Evolutionary conservation across 2,888 invertebrate species (phyloP).

Genomic region (Polietes domitor): DNA sequence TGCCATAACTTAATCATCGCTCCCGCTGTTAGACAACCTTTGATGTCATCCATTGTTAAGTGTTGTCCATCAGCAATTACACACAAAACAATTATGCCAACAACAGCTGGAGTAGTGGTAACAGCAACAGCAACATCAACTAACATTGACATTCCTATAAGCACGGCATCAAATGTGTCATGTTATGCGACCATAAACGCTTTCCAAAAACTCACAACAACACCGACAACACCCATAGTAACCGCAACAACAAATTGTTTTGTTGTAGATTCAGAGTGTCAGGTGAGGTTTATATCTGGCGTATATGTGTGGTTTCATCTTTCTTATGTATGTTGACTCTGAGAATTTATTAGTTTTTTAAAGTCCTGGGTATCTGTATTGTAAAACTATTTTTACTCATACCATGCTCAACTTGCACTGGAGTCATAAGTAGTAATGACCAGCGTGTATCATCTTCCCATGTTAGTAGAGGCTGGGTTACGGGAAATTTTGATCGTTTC

Average conservation of each 20-base stretch:
- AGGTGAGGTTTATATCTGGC: conserved; percentile 72
- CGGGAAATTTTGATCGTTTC: too few species aligned
- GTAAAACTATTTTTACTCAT: too few species aligned
- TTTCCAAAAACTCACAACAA: conserved; percentile 48
- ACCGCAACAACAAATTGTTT: conserved; percentile 64
- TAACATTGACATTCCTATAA: neutral
- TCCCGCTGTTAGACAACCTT: conserved; percentile 74
- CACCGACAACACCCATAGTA: conserved; percentile 28
- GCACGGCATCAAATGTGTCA: conserved; percentile 42
- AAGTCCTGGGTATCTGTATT: too few species aligned
- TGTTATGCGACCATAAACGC: conserved; percentile 56
- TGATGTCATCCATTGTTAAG: conserved; percentile 74
- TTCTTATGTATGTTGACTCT: too few species aligned
- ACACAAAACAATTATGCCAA: conserved; percentile 6
- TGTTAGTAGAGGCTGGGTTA: too few species aligned
- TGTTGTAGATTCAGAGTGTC: conserved; percentile 71
- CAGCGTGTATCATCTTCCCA: too few species aligned
- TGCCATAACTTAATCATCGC: conserved; percentile 75
- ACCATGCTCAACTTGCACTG: too few species aligned
- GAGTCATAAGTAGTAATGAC: too few species aligned
- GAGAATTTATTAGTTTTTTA: too few species aligned
- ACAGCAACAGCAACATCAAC: conserved; percentile 27
- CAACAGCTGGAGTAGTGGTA: conserved; percentile 54
- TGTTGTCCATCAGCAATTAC: conserved; percentile 66
- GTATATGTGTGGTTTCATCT: too few species aligned